These are phyloP conservation scores for Sardinella longiceps DNA, from an alignment of 2,797 vertebrate species.

Conservation along the genomic window DNA sequence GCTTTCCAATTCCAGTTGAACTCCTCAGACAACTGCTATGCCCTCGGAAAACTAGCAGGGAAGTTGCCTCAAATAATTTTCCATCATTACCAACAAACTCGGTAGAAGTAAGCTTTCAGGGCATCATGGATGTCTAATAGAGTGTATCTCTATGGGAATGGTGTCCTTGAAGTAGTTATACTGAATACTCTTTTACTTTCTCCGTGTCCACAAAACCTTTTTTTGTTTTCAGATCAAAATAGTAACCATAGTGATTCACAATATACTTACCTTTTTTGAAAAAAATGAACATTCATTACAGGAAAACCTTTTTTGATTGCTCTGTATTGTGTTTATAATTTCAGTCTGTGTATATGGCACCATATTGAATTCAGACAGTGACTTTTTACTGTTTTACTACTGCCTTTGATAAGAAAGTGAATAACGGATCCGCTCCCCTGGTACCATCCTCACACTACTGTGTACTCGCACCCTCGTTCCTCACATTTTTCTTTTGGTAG, in stretches of 20 bases:
- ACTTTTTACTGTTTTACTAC: background rate
- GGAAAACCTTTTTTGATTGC: background rate
- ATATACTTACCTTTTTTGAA: background rate
- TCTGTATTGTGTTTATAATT: background rate
- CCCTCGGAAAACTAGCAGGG: background rate
- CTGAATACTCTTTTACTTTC: background rate
- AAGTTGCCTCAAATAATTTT: background rate
- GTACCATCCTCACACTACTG: background rate
- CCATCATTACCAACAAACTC: background rate
- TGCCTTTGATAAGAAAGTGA: background rate
- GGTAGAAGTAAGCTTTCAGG: background rate
- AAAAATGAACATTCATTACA: background rate
- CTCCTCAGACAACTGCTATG: no score
- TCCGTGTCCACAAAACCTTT: background rate
- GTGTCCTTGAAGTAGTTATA: background rate
- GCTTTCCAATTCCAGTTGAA: no score
- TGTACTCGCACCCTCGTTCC: no score
- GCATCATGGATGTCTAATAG: background rate
- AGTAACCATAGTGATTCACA: background rate
- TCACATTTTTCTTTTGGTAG: slow-evolving; percentile 30
- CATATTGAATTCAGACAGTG: background rate
- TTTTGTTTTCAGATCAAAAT: background rate
- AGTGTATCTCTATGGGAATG: background rate
- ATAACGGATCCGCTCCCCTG: background rate
- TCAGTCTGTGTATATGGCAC: background rate